phyloP scores from a whole-genome alignment of 2,113 vertebrate species.

The Callocephalon fimbriatum region DNA sequence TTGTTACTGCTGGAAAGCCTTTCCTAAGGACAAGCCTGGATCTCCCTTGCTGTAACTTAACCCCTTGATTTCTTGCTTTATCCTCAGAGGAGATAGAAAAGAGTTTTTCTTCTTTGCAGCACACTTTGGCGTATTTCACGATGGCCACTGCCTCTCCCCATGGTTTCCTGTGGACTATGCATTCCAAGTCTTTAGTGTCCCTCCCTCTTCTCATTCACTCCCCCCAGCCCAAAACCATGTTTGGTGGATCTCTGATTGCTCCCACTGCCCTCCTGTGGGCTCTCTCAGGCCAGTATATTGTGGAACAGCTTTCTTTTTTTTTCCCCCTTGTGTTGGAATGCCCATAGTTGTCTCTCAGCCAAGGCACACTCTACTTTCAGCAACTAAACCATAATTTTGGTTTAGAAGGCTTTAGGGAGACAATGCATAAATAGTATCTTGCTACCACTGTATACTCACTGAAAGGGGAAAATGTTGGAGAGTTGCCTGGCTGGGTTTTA shows the following conservation, averaged over 20 bases:
- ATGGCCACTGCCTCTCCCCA: neutral
- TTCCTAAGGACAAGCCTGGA: neutral
- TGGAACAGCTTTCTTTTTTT: neutral
- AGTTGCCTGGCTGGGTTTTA: slow-evolving; percentile 27
- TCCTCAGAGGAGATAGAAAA: neutral
- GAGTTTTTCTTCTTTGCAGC: neutral
- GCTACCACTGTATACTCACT: neutral
- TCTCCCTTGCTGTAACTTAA: neutral
- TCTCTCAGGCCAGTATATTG: neutral
- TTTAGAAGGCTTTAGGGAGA: slow-evolving; percentile 49
- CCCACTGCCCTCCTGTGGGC: neutral
- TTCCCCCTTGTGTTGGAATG: neutral
- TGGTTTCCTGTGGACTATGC: neutral
- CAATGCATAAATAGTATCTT: slow-evolving; percentile 34
- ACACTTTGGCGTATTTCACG: neutral
- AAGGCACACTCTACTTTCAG: slow-evolving; percentile 22
- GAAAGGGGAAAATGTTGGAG: slow-evolving; percentile 26
- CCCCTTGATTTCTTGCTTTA: neutral
- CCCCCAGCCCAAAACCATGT: neutral
- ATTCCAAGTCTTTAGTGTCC: neutral
- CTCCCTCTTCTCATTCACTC: neutral
- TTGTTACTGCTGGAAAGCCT: neutral
- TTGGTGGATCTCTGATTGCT: neutral
- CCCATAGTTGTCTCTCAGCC: slow-evolving; percentile 1
- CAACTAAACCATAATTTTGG: slow-evolving; percentile 16